These are phyloP conservation scores for Hormiphora californensis DNA, from an alignment of 37 sponge, comb jelly and placozoan genomes.

Conservation along the genomic window DNA sequence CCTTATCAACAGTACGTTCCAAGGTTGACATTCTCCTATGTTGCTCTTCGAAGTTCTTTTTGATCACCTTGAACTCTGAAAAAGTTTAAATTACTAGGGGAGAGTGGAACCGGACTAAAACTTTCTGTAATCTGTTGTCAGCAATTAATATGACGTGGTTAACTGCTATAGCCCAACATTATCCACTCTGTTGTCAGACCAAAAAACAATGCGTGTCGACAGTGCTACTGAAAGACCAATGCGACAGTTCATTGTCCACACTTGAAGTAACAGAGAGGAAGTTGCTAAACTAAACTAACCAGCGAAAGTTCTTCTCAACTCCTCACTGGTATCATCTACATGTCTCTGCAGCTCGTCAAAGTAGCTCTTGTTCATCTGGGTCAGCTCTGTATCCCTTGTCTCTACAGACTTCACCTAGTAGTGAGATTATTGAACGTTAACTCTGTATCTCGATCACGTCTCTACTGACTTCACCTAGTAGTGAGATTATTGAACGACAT, in stretches of 20 bases:
- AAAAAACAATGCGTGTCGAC: too few relatives aligned
- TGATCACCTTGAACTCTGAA: slow-evolving; percentile 41
- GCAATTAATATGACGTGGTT: too few relatives aligned
- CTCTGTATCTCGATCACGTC: background rate
- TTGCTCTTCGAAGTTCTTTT: slow-evolving; percentile 36
- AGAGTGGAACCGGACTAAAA: background rate
- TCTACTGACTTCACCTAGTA: slow-evolving; percentile 42
- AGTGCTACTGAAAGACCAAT: too few relatives aligned
- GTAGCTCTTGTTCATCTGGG: slow-evolving; percentile 19
- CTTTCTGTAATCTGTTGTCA: background rate
- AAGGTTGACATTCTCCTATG: background rate
- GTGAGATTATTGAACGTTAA: too few relatives aligned
- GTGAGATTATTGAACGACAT: too few relatives aligned
- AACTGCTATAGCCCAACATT: too few relatives aligned
- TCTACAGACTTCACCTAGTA: slow-evolving; percentile 37
- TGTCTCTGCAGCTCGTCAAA: slow-evolving; percentile 42
- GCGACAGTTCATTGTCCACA: too few relatives aligned
- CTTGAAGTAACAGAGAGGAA: too few relatives aligned
- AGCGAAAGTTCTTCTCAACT: slow-evolving; percentile 16
- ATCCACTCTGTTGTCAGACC: too few relatives aligned
- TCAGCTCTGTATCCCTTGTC: slow-evolving; percentile 14
- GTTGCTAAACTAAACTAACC: too few relatives aligned
- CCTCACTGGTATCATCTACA: slow-evolving; percentile 21
- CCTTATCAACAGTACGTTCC: background rate
- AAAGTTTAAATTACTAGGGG: background rate